Base-by-base conservation (phyloP, 92 coral and sea anemone genomes). In the Ricordea florida region DNA sequence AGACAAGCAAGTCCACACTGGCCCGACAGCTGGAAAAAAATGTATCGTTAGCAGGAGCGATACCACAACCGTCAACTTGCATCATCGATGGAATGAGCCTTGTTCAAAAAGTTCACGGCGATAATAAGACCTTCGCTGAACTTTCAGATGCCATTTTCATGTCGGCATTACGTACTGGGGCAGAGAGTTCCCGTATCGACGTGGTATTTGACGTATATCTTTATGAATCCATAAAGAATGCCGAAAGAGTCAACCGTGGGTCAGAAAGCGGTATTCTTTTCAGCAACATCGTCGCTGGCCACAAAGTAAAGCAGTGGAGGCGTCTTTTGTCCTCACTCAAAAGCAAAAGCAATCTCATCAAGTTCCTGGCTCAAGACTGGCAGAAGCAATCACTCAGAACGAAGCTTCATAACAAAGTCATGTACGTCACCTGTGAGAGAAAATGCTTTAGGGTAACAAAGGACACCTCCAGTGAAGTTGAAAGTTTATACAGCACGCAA, bases 1-100 rank as follows among this genome's bases (percentile, higher is more conserved):
- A 81, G 59, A 80, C 86, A 34, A 82, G 69, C 77, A 73, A 82
- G 73, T 11, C 62, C 5, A 49, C 82, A 22, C 71, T 66, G 22
- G 66, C 88, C 26, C 35, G 76, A 48, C 75, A 72, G 18, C 81
- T 81, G 5, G 75, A 72, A 58, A 81, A 25, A 33, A 67, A 43
- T 45, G 80, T 69, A 16, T 48, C 72, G 25, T 57, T 69, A 37
- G 53, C 73, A 13, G 80, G 59, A 25, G 26, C 24, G 22, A 71
- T 80, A 17, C 80, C 66, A 24, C 49, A 62, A 46, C 69, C 61
- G 25, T 62, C 82, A 35, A 69, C 82, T 11, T 57, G 74, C 50
- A 66, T 82, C 13, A 80, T 66, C 34, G 87, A 81, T 67, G 87
- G 87, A 9, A 64, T 82, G 72, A 55, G 53, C 74, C 88, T 82